Evolutionary conservation across 2,797 vertebrate species (phyloP), one percentile per base, ranked within the genome.

Genomic region (Pyrocephalus nanus): DNA sequence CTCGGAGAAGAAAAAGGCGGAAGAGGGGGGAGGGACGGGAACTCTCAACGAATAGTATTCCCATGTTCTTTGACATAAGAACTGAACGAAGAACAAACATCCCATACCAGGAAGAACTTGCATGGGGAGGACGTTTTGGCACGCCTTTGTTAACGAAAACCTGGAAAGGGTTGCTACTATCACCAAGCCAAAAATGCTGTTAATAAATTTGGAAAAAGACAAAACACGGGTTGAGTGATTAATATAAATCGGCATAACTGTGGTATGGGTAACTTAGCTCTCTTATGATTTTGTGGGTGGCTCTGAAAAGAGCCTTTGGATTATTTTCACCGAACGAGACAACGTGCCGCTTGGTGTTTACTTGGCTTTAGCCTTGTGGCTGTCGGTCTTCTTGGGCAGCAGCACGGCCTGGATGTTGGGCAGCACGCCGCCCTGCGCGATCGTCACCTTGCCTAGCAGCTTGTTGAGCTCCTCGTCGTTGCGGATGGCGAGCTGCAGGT

Each of bases 361-460:
- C 51, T 93, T 96, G 38, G 69, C 6, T 15, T 96, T 96, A 0
- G 86, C 57, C 8, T 58, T 36, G 55, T 98, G 97, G 38, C 98
- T 99, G 71, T 99, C 99, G 0, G 98, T 99, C 88, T 99, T 99
- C 98, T 99, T 99, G 21, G 99, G 99, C 80, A 99, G 93, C 43
- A 99, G 96, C 8, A 99, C 99, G 1, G 99, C 99, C 96, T 99
- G 99, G 96, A 99, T 99, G 96, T 99, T 99, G 66, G 99, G 99
- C 87, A 99, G 91, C 4, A 99, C 99, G 1, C 99, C 99, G 2
- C 99, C 99, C 97, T 99, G 98, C 5, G 98, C 99, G 88, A 99
- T 99, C 42, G 98, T 99, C 51, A 99, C 98, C 5, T 98, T 98
- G 61, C 98, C 98, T 95, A 99, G 94, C 80, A 99, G 98, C 94